These are phyloP conservation scores for Pteronura brasiliensis DNA, from an alignment of 2,113 vertebrate species.

Conservation along the genomic window DNA sequence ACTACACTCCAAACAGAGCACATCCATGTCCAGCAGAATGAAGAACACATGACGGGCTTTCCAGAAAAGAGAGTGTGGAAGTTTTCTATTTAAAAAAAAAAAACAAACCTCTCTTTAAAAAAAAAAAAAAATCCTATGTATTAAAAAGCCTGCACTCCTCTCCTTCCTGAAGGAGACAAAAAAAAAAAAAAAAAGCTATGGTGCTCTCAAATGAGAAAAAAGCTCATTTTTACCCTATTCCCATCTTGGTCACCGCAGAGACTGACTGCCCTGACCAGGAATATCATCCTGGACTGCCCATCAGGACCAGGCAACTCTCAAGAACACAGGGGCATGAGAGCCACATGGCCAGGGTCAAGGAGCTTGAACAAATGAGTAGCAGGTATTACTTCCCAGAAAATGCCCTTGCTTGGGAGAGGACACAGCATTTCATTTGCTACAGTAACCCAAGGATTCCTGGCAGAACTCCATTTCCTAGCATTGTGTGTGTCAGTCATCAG, in stretches of 20 bases:
- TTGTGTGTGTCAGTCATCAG: neutral
- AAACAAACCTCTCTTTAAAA: neutral
- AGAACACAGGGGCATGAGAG: too few species aligned
- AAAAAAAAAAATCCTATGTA: neutral
- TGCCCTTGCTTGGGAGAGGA: neutral
- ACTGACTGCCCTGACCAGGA: neutral
- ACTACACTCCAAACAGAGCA: neutral
- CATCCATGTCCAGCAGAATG: neutral
- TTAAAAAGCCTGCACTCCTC: neutral
- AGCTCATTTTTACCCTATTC: neutral
- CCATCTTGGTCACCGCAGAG: neutral
- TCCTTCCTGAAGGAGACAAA: neutral
- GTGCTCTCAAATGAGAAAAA: neutral
- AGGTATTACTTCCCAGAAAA: neutral
- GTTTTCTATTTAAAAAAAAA: neutral
- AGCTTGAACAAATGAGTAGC: fast-evolving
- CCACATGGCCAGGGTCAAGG: neutral
- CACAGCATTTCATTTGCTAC: neutral
- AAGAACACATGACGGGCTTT: neutral
- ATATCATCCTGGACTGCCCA: neutral
- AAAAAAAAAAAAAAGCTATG: neutral
- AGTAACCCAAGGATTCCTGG: neutral
- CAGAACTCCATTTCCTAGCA: neutral
- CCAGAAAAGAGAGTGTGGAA: neutral
- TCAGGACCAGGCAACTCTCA: neutral